Base-by-base conservation (phyloP, 2,797 vertebrate genomes). In the Melanotaenia trifasciata region DNA sequence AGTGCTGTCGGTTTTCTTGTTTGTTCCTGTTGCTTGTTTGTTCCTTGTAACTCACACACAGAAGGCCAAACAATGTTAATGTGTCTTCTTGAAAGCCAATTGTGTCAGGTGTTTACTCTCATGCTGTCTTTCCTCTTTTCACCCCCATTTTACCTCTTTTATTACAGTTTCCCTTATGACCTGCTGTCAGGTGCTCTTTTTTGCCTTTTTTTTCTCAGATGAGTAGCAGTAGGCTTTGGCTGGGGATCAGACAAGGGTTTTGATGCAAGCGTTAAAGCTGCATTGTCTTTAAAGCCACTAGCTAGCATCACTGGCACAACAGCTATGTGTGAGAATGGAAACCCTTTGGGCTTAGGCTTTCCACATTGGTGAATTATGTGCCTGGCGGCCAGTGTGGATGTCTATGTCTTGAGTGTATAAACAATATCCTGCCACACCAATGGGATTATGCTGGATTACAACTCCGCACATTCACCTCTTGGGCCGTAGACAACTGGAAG, bases 361-460 rank as follows among this genome's bases (percentile, higher is more conserved):
- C 79, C 71, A 67, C 75, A 70, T 83, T 53, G 36, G 32, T 57
- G 72, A 85, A 85, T 74, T 54, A 51, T 60, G 58, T 88, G 91
- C 73, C 87, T 86, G 80, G 85, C 71, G 64, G 87, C 70, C 61
- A 26, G 59, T 33, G 74, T 38, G 85, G 81, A 93, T 86, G 75
- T 78, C 87, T 84, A 67, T 88, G 89, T 87, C 82, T n/a, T 76
- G 72, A 81, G 90, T 88, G 87, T 92, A 82, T 92, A 90, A 94
- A 89, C 84, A 88, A 80, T 84, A 89, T 93, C 91, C 86, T 84
- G 88, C 87, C 84, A 86, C 86, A 90, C 81, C 93, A 91, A 92
- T 85, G 83, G 93, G 94, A 95, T 95, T 94, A 94, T 78, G 87
- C 88, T 89, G 94, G 94, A 95, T 94, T 94, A 95, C 93, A 94